Base-by-base conservation (phyloP, 2,888 invertebrate genomes). In the Dasysyrphus albostriatus region DNA sequence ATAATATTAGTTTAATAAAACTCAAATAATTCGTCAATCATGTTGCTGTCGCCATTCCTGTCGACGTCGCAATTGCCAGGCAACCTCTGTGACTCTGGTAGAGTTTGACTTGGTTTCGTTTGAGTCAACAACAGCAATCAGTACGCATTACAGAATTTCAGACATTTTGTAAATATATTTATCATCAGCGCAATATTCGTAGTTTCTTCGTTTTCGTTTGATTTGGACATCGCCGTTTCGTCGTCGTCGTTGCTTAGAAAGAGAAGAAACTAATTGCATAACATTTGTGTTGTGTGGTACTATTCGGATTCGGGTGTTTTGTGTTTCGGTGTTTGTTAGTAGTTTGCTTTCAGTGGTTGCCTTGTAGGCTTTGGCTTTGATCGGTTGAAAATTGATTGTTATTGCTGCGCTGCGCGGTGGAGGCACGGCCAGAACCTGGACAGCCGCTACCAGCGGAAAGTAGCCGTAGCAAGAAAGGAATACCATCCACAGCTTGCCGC, bases 181-280 rank as follows among this genome's bases (percentile, higher is more conserved):
- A 77, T 74, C 85, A 81, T 73, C 85, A 85, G 85, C 67, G 67
- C 74, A 77, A 70, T 78, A 78, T 73, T 81, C 44, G n/a, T 63
- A 44, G 63, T 63, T 61, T 63, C 44, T 63, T 63, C 29, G 42
- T 61, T 42, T 63, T 63, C 61, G 74, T 81, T 67, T 67, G 32
- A 77, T 81, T 67, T 76, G 72, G 80, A 47, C 54, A 81, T 81
- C 74, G 54, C 37, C 42, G 78, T 69, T 69, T 54, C 58, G 54
- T 54, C 42, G 78, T 61, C 51, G 44, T 32, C 32, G 32, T 75
- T 77, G 73, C 72, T 37, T 78, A 87, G 85, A 87, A 87, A 87
- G 85, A 87, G 85, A 87, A 87, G 82, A 85, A 51, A 69, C 82
- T 74, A 82, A 87, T 87, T 87, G 85, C 85, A 87, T 87, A 87